Evolutionary conservation across 2,888 invertebrate genomes (phyloP).

Genomic region (Notocelia uddmanniana): DNA sequence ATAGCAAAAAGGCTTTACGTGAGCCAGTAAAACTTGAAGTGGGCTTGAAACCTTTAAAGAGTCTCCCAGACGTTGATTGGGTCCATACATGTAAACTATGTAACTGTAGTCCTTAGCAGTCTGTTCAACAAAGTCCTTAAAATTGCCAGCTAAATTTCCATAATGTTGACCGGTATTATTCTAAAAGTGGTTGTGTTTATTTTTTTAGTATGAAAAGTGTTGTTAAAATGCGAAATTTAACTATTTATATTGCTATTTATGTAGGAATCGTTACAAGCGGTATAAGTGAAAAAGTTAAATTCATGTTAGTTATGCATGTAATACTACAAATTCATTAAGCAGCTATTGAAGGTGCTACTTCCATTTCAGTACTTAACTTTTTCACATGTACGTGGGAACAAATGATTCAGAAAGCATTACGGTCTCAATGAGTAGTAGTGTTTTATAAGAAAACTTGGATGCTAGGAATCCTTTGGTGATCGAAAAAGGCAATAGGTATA

Average conservation of each 20-base stretch:
- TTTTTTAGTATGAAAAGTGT: constrained; percentile 2
- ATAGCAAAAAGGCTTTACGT: no score
- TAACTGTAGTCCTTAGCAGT: neutral
- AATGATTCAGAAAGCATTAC: neutral
- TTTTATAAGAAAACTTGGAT: constrained; percentile 2
- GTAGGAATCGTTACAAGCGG: neutral
- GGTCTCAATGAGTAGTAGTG: neutral
- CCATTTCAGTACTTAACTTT: neutral
- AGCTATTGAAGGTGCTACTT: neutral
- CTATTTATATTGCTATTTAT: neutral
- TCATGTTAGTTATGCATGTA: neutral
- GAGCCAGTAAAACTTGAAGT: no score
- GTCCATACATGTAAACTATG: neutral
- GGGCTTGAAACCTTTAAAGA: no score
- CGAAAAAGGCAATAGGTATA: constrained; percentile 33
- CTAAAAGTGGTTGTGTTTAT: constrained; percentile 18
- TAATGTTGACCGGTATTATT: neutral
- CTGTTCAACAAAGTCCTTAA: no score
- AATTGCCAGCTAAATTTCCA: neutral
- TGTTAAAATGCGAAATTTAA: neutral
- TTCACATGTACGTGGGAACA: neutral
- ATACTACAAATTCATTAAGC: neutral
- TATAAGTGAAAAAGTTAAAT: neutral
- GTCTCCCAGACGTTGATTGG: no score
- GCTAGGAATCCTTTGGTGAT: constrained; percentile 31